Evolutionary conservation across 1,140 invertebrate genomes (phyloP).

Genomic region (Saccostrea cuccullata): DNA sequence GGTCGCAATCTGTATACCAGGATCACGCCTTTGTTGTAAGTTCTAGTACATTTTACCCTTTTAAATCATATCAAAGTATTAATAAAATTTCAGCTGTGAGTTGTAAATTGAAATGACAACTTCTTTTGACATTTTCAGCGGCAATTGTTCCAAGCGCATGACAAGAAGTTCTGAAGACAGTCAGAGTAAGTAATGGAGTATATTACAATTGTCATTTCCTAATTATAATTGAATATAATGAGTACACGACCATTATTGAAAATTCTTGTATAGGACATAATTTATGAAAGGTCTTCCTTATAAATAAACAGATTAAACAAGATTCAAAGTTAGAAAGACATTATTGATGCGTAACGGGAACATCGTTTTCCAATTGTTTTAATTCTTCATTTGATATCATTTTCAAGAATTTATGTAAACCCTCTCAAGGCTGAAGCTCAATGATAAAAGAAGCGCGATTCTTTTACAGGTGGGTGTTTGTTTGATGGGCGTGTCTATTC

Average conservation of each 20-base stretch:
- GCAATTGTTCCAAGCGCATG: constrained; percentile 38
- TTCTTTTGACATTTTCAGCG: constrained; percentile 26
- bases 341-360: no score
- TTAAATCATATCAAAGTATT: no score
- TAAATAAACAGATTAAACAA: no score
- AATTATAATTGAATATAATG: no score
- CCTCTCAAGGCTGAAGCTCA: not conserved
- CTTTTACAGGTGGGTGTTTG: constrained; percentile 51
- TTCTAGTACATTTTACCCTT: not conserved
- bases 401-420: not conserved
- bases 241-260: no score
- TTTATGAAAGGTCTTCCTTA: no score
- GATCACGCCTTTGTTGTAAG: constrained; percentile 36
- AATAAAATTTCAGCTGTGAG: no score
- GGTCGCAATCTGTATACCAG: constrained; percentile 42
- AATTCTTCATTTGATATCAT: not conserved
- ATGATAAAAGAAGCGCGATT: not conserved
- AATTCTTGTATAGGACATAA: no score
- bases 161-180: constrained; percentile 39
- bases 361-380: no score
- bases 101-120: no score
- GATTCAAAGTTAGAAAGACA: no score
- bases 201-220: no score
- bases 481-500: constrained; percentile 57
- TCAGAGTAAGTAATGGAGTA: not conserved